These are phyloP conservation scores for Burhinus bistriatus DNA, from an alignment of 2,113 vertebrate genomes.

Conservation along the genomic window DNA sequence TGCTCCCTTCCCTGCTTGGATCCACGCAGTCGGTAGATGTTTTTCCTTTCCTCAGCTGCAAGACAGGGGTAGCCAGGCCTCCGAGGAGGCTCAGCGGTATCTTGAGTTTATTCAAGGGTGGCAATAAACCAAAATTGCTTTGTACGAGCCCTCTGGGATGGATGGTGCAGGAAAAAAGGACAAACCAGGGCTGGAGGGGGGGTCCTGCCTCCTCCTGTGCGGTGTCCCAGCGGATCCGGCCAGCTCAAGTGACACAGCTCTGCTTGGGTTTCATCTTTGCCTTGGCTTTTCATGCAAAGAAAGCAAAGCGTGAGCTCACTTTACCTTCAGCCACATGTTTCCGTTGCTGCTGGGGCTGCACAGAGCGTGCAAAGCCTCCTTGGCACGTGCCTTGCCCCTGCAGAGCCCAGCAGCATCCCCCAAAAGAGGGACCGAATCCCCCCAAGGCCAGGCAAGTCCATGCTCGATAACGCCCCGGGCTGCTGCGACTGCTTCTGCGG, in stretches of 20 bases:
- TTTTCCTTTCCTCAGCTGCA: background rate
- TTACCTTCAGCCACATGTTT: background rate
- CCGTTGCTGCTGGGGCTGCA: background rate
- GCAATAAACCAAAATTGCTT: background rate
- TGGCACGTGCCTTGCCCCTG: accelerated
- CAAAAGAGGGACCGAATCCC: no score
- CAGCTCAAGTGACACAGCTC: background rate
- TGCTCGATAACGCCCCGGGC: accelerated
- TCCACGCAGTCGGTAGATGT: accelerated
- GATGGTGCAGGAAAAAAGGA: background rate
- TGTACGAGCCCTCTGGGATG: background rate
- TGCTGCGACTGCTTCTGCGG: accelerated
- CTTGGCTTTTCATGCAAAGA: background rate
- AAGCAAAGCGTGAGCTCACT: background rate
- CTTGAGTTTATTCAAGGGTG: background rate
- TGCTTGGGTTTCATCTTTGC: background rate
- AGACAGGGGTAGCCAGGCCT: background rate
- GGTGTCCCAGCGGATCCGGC: no score
- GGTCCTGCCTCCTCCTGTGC: background rate
- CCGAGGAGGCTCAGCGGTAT: accelerated
- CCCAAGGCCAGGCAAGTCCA: background rate
- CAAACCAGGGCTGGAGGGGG: background rate
- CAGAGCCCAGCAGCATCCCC: background rate
- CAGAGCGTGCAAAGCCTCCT: accelerated
- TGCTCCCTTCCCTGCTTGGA: background rate